Conservation (phyloP, 2,888 invertebrate species). For the Cerastis leucographa region DNA sequence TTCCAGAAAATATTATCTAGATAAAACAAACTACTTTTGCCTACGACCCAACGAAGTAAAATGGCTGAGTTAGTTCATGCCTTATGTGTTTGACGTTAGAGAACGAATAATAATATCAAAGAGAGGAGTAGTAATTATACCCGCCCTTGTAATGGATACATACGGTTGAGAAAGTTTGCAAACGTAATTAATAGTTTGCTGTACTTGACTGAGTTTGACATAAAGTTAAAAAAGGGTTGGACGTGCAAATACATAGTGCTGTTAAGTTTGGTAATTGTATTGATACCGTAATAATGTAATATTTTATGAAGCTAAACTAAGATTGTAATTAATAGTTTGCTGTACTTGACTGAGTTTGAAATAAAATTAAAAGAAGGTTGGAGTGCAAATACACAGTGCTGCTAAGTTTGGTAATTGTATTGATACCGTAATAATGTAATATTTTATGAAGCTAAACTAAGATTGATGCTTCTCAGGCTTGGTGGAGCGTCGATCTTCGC, state of each 20-base stretch:
- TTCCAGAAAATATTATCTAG: not conserved
- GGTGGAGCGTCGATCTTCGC: too few relatives aligned
- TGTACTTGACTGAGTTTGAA: conserved; percentile 9
- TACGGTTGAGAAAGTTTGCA: conserved; percentile 52
- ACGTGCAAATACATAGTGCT: not conserved
- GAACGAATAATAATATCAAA: conserved; percentile 80
- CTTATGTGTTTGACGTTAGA: conserved; percentile 73
- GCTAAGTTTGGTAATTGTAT: not conserved
- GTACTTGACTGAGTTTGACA: conserved; percentile 11
- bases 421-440: not conserved
- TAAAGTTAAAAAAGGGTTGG: not conserved
- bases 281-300: not conserved
- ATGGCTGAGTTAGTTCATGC: conserved; percentile 34
- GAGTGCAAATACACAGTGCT: not conserved
- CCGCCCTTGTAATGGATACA: conserved; percentile 62
- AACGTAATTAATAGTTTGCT: conserved; percentile 19
- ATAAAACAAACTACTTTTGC: conserved; percentile 3
- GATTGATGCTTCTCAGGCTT: too few relatives aligned
- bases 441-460: not conserved
- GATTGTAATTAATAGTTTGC: conserved; percentile 7
- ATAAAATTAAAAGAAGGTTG: not conserved
- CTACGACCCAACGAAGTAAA: not conserved
- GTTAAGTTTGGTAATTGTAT: not conserved
- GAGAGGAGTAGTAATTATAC: conserved; percentile 75
- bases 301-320: not conserved